phyloP scores from a whole-genome alignment of 37 sponge, comb jelly and placozoan genomes.

The Petrosia ficiformis region DNA sequence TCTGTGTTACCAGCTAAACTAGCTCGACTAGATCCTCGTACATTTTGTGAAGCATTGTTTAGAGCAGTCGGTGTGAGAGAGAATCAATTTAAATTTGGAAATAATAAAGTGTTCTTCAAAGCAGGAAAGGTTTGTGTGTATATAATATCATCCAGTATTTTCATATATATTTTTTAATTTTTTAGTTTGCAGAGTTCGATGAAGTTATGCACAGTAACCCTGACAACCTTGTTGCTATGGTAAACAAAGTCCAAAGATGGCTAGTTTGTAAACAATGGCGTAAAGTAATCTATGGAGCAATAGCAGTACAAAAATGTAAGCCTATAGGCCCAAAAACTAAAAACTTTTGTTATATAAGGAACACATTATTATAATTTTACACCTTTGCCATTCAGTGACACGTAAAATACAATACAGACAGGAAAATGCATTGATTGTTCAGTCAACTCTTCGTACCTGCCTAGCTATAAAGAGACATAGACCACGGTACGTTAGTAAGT shows the following conservation, averaged over 20 bases:
- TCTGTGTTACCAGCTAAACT: conserved; percentile 64
- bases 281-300: conserved; percentile 87
- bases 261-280: conserved; percentile 83
- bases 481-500: conserved; percentile 51
- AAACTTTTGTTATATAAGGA: background rate
- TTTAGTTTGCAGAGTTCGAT: conserved; percentile 98
- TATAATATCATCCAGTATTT: background rate
- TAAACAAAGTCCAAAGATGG: conserved; percentile 75
- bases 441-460: conserved; percentile 71
- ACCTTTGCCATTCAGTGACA: no score
- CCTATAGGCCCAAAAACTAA: background rate
- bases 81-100: conserved; percentile 86
- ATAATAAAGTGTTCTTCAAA: conserved; percentile 94
- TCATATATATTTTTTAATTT: background rate
- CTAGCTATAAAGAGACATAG: conserved; percentile 65
- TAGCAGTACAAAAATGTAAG: conserved; percentile 86
- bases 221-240: conserved; percentile 59
- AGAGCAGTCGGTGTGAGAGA: conserved; percentile 83
- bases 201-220: conserved; percentile 86
- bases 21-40: conserved; percentile 74
- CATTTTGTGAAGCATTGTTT: conserved; percentile 88
- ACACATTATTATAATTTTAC: background rate
- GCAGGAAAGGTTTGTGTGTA: conserved; percentile 91
- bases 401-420: conserved; percentile 76
- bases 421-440: conserved; percentile 65